phyloP scores from a whole-genome alignment of 2,113 vertebrate species.

The Nannobrachium achirus region DNA sequence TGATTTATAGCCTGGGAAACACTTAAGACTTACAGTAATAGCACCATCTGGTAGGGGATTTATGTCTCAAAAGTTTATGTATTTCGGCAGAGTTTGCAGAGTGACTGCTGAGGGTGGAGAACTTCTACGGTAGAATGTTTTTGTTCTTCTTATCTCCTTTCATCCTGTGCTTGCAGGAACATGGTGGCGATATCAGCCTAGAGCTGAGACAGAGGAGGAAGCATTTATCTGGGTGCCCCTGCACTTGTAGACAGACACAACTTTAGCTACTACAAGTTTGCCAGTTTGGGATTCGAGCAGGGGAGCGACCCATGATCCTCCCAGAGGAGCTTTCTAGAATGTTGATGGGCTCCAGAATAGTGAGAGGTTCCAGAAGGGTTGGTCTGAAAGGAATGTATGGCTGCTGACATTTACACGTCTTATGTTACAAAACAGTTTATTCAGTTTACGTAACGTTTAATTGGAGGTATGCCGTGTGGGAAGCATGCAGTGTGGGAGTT shows the following conservation, averaged over 20 bases:
- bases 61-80: too few species aligned
- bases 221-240: not conserved
- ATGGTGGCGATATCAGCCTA: not conserved
- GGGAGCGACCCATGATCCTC: slow-evolving; percentile 58
- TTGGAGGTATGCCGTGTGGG: slow-evolving; percentile 26
- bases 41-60: too few species aligned
- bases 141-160: not conserved
- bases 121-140: too few species aligned
- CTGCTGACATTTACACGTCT: slow-evolving; percentile 52
- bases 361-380: slow-evolving; percentile 17
- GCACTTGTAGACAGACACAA: slow-evolving; percentile 30
- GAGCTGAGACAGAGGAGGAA: slow-evolving; percentile 13
- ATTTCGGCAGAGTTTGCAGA: not conserved
- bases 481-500: slow-evolving; percentile 2
- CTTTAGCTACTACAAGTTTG: slow-evolving; percentile 33
- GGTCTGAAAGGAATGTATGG: slow-evolving; percentile 52
- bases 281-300: slow-evolving; percentile 45
- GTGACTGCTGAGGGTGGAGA: slow-evolving; percentile 1
- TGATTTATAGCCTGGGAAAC: too few species aligned
- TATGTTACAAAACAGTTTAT: slow-evolving; percentile 43
- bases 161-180: not conserved
- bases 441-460: slow-evolving; percentile 45
- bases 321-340: slow-evolving; percentile 52
- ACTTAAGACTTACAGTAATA: too few species aligned
- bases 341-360: slow-evolving; percentile 6